phyloP scores from a whole-genome alignment of 2,888 invertebrate genomes.

The Elmis aenea region DNA sequence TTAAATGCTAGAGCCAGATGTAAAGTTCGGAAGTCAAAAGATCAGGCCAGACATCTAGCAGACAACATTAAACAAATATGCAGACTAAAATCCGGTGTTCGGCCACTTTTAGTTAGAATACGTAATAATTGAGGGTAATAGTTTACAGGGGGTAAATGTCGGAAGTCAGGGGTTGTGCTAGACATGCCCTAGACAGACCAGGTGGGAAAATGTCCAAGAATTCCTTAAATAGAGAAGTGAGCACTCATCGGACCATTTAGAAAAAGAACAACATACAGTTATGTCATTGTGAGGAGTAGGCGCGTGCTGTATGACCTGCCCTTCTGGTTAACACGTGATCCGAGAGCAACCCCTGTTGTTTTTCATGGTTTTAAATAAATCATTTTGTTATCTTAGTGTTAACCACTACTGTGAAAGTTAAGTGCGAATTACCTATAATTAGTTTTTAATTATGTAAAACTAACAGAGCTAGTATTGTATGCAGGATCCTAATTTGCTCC shows the following conservation, averaged over 20 bases:
- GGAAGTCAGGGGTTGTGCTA: conserved; percentile 24
- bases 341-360: conserved; percentile 9
- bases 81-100: conserved; percentile 7
- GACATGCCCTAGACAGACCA: conserved; percentile 25
- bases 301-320: conserved; percentile 17
- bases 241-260: conserved; percentile 8
- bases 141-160: conserved; percentile 16
- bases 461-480: too few species aligned
- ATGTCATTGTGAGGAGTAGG: conserved; percentile 5
- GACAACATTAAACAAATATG: conserved; percentile 9
- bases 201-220: conserved; percentile 15
- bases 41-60: conserved; percentile 7
- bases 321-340: conserved; percentile 18
- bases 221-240: conserved; percentile 9
- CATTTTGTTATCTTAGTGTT: too few species aligned
- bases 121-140: conserved; percentile 16
- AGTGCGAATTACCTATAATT: too few species aligned
- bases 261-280: conserved; percentile 8
- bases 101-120: conserved; percentile 4
- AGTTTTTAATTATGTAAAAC: too few species aligned
- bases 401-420: too few species aligned
- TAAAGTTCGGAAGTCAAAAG: not conserved
- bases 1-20: too few species aligned
- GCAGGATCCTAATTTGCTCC: too few species aligned
- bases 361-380: conserved; percentile 13